Percentiles rank a stretch among this genome's conserved stretches.
These are phyloP conservation scores for Crenichthys baileyi DNA, from an alignment of 2,797 vertebrate species.

Conservation along the genomic window DNA sequence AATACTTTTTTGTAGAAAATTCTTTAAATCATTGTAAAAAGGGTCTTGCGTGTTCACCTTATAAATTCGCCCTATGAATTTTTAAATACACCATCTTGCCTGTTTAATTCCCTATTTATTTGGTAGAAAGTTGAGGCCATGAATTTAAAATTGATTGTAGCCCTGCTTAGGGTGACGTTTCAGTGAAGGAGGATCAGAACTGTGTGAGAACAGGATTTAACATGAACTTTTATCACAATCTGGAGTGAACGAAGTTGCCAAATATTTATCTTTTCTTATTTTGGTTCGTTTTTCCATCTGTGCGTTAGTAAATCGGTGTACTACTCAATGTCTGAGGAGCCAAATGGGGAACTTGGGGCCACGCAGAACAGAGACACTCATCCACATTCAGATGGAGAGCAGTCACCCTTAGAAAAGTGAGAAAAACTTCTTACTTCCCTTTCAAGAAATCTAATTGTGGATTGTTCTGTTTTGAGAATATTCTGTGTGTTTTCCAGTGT, in stretches of 20 bases:
- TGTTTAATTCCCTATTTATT: not conserved
- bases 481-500: slow-evolving; percentile 59
- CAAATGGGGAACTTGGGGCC: slow-evolving; percentile 41
- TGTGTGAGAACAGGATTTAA: not conserved
- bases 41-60: not conserved
- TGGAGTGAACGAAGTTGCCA: not conserved
- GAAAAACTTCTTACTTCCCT: not conserved
- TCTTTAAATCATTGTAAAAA: not conserved
- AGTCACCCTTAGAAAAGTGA: slow-evolving; percentile 71
- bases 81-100: not conserved
- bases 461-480: not conserved
- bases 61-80: not conserved
- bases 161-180: not conserved
- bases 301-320: slow-evolving; percentile 80
- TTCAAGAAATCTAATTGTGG: not conserved
- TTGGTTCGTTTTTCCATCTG: slow-evolving; percentile 3
- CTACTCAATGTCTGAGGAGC: slow-evolving; percentile 79
- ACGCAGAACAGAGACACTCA: slow-evolving; percentile 68
- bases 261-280: slow-evolving; percentile 1
- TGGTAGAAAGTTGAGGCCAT: not conserved
- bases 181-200: not conserved
- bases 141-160: not conserved
- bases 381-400: slow-evolving; percentile 87
- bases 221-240: not conserved
- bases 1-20: not conserved